Evolutionary conservation across 2,113 vertebrate genomes (phyloP), one percentile per base, ranked within the genome.

Genomic region (Vulpes ferrilata): DNA sequence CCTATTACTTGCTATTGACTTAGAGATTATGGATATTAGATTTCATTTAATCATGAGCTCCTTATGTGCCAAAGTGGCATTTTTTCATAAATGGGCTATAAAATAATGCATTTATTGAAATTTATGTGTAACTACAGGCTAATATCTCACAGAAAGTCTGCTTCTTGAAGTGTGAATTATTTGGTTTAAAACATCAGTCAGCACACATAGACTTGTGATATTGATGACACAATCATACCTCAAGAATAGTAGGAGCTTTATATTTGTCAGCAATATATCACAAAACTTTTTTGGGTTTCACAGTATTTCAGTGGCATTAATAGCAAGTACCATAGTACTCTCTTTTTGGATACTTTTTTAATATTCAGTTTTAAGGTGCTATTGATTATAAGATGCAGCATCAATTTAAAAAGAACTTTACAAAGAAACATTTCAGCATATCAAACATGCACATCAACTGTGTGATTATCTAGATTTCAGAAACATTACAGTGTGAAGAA

Each of bases 41-140:
- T 80, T 89, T 93, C 53, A 48, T 59, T 90, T 73, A 93, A 93
- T 59, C 19, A 74, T 43, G 80, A 90, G 48, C 23, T 71, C 57
- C 80, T 38, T 93, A n/a, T 79, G 7, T 86, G 30, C 65, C 64
- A 90, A 74, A 87, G 74, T 74, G 87, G 43, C 51, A 43, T 90
- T 95, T 80, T 80, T 35, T 32, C 32, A 53, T 15, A 95, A 83
- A 69, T 35, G 8, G n/a, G 62, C 85, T 92, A 79, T 73, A 79
- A 88, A 67, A 60, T 71, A 62, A 83, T 64, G 1, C 22, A 85
- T 57, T 92, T 80, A 79, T 48, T 92, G 43, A 92, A 95, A 84
- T 92, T 84, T 78, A 35, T 92, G 27, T 92, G 38, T 84, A 84
- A 35, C 51, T 80, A 20, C 11, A 93, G 17, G 64, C 35, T 90